Evolutionary conservation across 2,797 vertebrate genomes (phyloP).

Genomic region (Cephalopachus bancanus): DNA sequence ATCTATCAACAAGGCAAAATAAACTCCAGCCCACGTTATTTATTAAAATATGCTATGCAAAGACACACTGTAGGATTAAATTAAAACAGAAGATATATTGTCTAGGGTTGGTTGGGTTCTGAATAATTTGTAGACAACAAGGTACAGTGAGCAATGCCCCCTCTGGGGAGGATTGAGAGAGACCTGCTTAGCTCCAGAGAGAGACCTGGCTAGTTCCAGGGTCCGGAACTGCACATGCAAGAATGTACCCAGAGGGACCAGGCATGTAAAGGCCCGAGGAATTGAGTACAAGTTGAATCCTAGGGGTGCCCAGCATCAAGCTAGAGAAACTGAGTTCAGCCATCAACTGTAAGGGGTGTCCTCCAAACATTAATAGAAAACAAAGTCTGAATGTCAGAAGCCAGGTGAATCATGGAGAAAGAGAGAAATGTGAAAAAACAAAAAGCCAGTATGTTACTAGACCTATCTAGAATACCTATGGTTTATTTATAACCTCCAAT

Average conservation of each 20-base stretch:
- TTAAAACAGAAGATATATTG: neutral
- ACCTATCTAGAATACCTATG: neutral
- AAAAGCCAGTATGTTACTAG: neutral
- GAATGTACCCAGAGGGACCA: no score
- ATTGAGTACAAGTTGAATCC: neutral
- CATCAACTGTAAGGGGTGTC: fast-evolving
- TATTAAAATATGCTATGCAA: neutral
- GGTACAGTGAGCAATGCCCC: neutral
- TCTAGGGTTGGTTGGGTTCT: neutral
- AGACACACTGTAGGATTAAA: neutral
- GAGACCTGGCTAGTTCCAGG: neutral
- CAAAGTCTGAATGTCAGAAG: neutral
- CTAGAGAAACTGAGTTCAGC: neutral
- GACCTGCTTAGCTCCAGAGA: fast-evolving
- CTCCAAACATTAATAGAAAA: neutral
- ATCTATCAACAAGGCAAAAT: neutral
- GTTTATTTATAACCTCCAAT: neutral
- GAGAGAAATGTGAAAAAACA: neutral
- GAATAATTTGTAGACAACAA: neutral
- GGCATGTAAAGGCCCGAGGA: neutral
- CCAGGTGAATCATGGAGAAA: neutral
- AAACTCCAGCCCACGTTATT: neutral
- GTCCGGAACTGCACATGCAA: fast-evolving
- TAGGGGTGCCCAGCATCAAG: no score
- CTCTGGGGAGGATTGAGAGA: fast-evolving